A percentile compares a stretch with the other conserved stretches of the same genome.
Conservation (phyloP, 1,140 invertebrate genomes). For the Bicyclus anynana region DNA sequence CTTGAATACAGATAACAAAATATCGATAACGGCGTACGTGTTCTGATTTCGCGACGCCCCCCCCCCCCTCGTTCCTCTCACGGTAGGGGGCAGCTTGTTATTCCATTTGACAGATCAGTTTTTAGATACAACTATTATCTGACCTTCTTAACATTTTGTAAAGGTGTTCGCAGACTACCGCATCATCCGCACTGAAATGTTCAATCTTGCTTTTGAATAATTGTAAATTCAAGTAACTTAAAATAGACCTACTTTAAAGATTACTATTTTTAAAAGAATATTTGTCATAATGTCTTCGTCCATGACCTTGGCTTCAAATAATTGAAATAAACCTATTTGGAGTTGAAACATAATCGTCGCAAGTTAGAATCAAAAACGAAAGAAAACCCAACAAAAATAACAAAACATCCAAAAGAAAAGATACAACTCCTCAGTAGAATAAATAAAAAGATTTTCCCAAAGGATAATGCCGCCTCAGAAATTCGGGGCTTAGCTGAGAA, state of each 20-base stretch:
- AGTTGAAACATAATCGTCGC: too few relatives aligned
- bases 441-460: conserved; percentile 6
- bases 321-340: too few relatives aligned
- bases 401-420: neutral
- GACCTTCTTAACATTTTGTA: neutral
- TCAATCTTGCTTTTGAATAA: too few relatives aligned
- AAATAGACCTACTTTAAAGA: too few relatives aligned
- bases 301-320: too few relatives aligned
- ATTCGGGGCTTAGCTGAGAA: conserved; percentile 22
- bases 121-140: neutral
- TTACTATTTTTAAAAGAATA: too few relatives aligned
- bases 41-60: neutral
- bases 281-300: too few relatives aligned
- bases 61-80: neutral
- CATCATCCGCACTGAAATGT: too few relatives aligned
- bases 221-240: too few relatives aligned
- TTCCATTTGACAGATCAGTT: neutral
- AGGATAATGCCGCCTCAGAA: conserved; percentile 20
- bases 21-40: neutral
- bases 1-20: neutral
- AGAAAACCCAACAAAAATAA: too few relatives aligned
- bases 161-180: neutral
- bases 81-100: neutral
- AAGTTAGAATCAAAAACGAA: too few relatives aligned
- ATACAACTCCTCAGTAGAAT: neutral